Evolutionary conservation across 2,888 invertebrate species (phyloP).

Genomic region (Rhodophaea formosa): DNA sequence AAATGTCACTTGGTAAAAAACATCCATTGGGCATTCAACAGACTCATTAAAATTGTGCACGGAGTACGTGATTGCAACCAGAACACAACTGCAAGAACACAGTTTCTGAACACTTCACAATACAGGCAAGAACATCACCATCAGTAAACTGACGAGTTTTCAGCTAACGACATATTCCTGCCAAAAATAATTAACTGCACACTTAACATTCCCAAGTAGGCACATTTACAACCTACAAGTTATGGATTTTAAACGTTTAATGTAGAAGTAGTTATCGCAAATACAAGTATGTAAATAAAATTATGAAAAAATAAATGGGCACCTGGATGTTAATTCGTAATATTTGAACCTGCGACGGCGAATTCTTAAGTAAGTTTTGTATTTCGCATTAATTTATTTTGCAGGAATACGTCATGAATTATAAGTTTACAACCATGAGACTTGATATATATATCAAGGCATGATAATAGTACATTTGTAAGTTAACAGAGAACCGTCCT

Average conservation of each 20-base stretch:
- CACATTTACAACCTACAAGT: not conserved
- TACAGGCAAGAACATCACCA: conserved; percentile 2
- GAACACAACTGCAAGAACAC: conserved; percentile 5
- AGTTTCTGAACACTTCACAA: conserved; percentile 19
- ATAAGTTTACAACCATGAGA: no score
- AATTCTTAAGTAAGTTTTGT: no score
- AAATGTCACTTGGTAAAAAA: conserved; percentile 21
- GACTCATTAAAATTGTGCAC: conserved; percentile 6
- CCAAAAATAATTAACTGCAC: not conserved
- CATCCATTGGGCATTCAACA: conserved; percentile 10
- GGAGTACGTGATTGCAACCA: not conserved
- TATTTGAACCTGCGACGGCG: no score
- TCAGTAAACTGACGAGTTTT: not conserved
- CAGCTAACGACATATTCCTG: conserved; percentile 1
- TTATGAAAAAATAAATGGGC: no score
- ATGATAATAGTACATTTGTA: no score
- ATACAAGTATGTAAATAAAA: no score
- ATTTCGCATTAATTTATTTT: no score
- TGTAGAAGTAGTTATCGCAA: not conserved
- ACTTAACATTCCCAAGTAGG: not conserved
- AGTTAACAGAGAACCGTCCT: no score
- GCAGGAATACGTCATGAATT: no score
- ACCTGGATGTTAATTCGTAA: no score
- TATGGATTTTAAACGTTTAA: not conserved
- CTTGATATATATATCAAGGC: no score